These are phyloP conservation scores for Anaspis maculata DNA, from an alignment of 2,888 invertebrate species.

Conservation along the genomic window DNA sequence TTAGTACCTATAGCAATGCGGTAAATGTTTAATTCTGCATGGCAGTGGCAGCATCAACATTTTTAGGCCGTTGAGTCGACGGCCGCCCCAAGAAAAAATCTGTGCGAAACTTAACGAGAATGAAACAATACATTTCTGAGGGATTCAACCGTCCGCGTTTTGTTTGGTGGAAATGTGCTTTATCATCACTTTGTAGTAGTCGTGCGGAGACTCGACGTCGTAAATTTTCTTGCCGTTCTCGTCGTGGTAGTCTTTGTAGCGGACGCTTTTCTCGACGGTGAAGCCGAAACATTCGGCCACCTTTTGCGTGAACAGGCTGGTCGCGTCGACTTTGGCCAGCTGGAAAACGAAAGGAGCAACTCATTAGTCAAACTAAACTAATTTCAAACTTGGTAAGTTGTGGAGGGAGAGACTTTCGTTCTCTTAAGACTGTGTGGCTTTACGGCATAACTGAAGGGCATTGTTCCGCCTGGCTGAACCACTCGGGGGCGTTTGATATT, in stretches of 20 bases:
- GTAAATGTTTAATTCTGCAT: conserved; percentile 41
- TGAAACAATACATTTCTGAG: not conserved
- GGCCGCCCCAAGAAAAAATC: too few relatives aligned
- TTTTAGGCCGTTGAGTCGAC: conserved; percentile 16
- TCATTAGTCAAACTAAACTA: not conserved
- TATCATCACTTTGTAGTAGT: conserved; percentile 60
- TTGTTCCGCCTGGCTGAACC: too few relatives aligned
- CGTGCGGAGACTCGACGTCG: conserved; percentile 59
- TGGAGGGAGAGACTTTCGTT: not conserved
- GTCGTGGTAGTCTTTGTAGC: conserved; percentile 63
- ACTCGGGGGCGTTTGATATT: too few relatives aligned
- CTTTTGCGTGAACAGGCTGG: conserved; percentile 70
- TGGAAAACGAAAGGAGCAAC: conserved; percentile 45
- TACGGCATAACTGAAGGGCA: too few relatives aligned
- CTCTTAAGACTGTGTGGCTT: too few relatives aligned
- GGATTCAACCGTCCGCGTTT: conserved; percentile 7
- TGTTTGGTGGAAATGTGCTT: conserved; percentile 16
- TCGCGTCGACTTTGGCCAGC: conserved; percentile 75
- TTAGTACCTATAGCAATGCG: conserved; percentile 5
- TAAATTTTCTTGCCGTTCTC: conserved; percentile 53
- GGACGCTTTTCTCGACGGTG: conserved; percentile 53
- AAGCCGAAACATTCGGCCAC: conserved; percentile 63
- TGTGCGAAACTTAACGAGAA: conserved; percentile 8
- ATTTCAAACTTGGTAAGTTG: conserved; percentile 7
- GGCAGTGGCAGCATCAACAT: conserved; percentile 44